Evolutionary conservation across 2,888 invertebrate species (phyloP).

Genomic region (Eupithecia subumbrata): DNA sequence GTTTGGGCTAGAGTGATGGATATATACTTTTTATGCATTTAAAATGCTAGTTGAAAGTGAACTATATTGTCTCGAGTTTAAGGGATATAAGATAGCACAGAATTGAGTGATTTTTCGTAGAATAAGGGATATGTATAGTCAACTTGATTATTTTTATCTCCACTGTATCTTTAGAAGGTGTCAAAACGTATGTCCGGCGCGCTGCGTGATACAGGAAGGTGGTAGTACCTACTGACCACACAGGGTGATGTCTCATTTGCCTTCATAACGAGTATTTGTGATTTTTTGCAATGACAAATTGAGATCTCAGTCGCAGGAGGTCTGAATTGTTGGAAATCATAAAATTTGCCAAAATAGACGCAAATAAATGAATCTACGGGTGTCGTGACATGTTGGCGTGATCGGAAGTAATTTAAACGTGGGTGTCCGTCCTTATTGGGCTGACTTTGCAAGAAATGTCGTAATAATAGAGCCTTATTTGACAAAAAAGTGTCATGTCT

Average conservation of each 20-base stretch:
- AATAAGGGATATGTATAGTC: constrained; percentile 60
- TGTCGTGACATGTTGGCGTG: constrained; percentile 60
- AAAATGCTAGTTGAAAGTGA: constrained; percentile 8
- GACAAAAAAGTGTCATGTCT: constrained; percentile 47
- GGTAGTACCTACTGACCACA: constrained; percentile 72
- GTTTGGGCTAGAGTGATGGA: constrained; percentile 72
- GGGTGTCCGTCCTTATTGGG: constrained; percentile 58
- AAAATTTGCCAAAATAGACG: constrained; percentile 53
- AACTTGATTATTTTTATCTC: constrained; percentile 79
- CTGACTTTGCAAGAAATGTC: constrained; percentile 51
- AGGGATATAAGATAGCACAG: background rate
- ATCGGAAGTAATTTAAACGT: constrained; percentile 70
- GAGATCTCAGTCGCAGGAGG: constrained; percentile 67
- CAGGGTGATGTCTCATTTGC: constrained; percentile 77
- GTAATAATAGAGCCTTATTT: constrained; percentile 54
- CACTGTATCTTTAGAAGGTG: constrained; percentile 73
- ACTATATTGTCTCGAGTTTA: background rate
- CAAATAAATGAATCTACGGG: constrained; percentile 45
- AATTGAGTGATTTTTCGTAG: background rate
- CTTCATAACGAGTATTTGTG: constrained; percentile 39
- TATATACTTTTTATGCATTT: constrained; percentile 59
- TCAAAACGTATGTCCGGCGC: constrained; percentile 80
- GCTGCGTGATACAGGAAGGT: constrained; percentile 81
- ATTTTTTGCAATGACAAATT: constrained; percentile 71
- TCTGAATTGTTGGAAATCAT: constrained; percentile 64